Evolutionary conservation across 37 sponge, comb jelly and placozoan species (phyloP), one percentile per base, ranked within the genome.

Genomic region (Chondrilla cf. caribensis): DNA sequence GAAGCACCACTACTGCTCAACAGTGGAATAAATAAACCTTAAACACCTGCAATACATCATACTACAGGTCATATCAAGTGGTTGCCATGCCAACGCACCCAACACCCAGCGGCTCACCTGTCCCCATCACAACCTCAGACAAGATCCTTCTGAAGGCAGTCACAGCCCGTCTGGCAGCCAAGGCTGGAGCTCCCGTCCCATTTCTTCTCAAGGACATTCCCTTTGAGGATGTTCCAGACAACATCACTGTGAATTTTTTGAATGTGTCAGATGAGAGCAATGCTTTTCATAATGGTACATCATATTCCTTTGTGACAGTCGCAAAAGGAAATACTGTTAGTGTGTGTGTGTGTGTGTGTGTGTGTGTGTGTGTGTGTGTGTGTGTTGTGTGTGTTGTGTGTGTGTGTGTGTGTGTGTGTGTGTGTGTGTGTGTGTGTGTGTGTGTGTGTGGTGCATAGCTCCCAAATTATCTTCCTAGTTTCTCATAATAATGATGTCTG

Each of bases 241-340:
- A 29, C 9, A 28, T 85, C 40, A 42, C 17, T 28, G 62, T 91
- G 42, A 79, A 66, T 25, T 81, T 76, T 1, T 25, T 19, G 0
- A 51, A 55, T 55, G 41, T 58, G 60, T 65, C 41, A n/a, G 41
- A 9, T n/a, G 0, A 8, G 24, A 24, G 38, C 8, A 70, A n/a
- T 5, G 80, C 82, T 26, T 88, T 91, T 71, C 85, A 88, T 36
- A 67, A 32, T 1, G 41, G 84, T 28, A 78, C 71, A 17, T 41
- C 84, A 43, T 91, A 91, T 42, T 58, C 83, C 28, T 81, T 91
- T 60, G 80, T 82, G 1, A 41, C 84, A 0, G 85, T 76, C 47
- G 92, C 86, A 21, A 55, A 4, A 22, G 38, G 67, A 17, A 29
- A 58, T 18, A 32, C 64, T 21, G 58, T 60, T 11, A 19, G 29